Evolutionary conservation across 2,888 invertebrate species (phyloP).

Genomic region (Orthosia incerta): DNA sequence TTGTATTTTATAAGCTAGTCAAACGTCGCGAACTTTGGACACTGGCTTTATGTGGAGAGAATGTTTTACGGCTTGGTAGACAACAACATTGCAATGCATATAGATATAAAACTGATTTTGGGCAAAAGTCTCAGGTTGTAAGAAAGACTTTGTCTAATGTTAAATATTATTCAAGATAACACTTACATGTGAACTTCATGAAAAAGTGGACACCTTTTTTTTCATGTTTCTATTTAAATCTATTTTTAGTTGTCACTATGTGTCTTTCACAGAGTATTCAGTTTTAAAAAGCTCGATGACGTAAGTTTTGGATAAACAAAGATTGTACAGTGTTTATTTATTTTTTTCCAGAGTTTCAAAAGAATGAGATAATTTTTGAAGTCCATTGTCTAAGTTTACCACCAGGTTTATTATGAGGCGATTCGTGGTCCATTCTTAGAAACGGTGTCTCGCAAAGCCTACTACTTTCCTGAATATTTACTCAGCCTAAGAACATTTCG

Average conservation of each 20-base stretch:
- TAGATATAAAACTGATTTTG: background rate
- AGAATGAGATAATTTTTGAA: background rate
- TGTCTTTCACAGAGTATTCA: background rate
- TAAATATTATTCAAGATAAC: background rate
- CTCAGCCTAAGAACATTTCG: constrained; percentile 28
- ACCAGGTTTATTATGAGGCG: background rate
- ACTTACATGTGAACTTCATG: background rate
- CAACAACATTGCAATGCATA: background rate
- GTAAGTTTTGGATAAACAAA: background rate
- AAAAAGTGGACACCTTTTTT: background rate
- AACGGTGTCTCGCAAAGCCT: background rate
- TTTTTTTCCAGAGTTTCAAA: background rate
- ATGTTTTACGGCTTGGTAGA: constrained; percentile 5
- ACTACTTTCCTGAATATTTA: constrained; percentile 4
- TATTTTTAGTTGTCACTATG: background rate
- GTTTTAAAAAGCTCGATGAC: background rate
- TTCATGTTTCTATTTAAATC: too few relatives aligned
- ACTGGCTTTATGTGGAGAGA: constrained; percentile 11
- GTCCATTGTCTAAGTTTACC: background rate
- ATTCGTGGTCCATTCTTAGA: background rate
- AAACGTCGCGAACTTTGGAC: constrained; percentile 9
- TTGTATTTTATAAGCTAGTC: constrained; percentile 42
- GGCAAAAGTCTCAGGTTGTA: background rate
- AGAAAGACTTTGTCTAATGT: too few relatives aligned
- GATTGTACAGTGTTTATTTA: background rate